phyloP scores from a whole-genome alignment of 35 echinoderm and acorn worm species.

The Eucidaris tribuloides region DNA sequence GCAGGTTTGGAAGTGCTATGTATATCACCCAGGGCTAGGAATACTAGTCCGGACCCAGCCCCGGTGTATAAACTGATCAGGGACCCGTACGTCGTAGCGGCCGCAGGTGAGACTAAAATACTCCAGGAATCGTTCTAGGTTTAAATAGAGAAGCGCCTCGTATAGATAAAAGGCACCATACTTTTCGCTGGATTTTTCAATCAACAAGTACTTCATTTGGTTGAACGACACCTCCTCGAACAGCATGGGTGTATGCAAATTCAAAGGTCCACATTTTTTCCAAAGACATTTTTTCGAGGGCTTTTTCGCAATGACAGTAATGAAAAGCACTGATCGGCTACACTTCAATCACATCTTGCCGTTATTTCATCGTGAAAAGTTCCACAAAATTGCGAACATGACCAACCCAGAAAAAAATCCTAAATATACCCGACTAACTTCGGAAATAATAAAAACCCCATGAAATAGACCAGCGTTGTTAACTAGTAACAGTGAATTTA shows the following conservation, averaged over 20 bases:
- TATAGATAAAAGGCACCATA: not conserved
- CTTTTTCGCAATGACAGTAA: not conserved
- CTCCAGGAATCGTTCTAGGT: no score
- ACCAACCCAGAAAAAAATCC: no score
- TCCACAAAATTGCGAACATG: no score
- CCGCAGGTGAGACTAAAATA: constrained; percentile 28
- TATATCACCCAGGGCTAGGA: not conserved
- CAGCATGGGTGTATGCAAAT: not conserved
- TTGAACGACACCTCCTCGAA: not conserved
- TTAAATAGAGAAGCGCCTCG: not conserved
- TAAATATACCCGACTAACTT: no score
- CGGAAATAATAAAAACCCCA: no score
- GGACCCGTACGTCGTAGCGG: constrained; percentile 32
- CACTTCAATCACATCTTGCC: no score
- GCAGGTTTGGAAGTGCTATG: not conserved
- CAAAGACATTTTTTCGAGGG: no score
- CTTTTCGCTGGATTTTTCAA: not conserved
- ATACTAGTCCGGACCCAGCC: constrained; percentile 7
- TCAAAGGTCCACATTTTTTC: no score
- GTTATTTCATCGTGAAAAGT: no score
- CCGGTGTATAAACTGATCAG: constrained; percentile 25
- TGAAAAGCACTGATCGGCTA: no score
- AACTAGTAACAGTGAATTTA: no score
- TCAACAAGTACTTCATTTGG: not conserved
- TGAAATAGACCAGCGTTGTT: no score